Evolutionary conservation across 1,140 invertebrate species (phyloP).

Genomic region (Halesus radiatus): DNA sequence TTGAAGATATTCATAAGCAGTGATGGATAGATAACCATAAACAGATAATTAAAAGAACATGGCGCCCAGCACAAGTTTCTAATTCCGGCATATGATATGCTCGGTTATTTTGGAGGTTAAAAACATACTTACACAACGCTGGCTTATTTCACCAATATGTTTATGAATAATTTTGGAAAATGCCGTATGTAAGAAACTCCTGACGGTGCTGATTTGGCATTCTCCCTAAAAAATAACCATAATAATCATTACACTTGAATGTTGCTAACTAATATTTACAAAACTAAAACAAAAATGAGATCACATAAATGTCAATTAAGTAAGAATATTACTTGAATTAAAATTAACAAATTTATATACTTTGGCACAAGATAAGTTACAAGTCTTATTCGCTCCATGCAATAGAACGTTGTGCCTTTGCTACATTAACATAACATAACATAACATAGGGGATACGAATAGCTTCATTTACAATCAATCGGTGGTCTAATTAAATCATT

Average conservation of each 20-base stretch:
- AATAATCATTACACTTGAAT: not conserved
- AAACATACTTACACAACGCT: too few relatives aligned
- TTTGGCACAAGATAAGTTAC: slow-evolving; percentile 55
- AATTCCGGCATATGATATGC: too few relatives aligned
- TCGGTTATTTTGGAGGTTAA: too few relatives aligned
- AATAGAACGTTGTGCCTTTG: slow-evolving; percentile 11
- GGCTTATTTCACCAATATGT: too few relatives aligned
- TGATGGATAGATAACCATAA: too few relatives aligned
- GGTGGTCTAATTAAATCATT: slow-evolving; percentile 27
- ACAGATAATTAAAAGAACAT: too few relatives aligned
- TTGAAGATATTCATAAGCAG: too few relatives aligned
- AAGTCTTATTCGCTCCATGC: slow-evolving; percentile 1
- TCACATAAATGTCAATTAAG: slow-evolving; percentile 57
- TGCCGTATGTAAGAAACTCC: slow-evolving; percentile 10
- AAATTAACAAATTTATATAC: slow-evolving; percentile 53
- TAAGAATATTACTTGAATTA: slow-evolving; percentile 43
- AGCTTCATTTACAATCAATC: slow-evolving; percentile 15
- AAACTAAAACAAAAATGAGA: slow-evolving; percentile 58
- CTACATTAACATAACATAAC: slow-evolving; percentile 18
- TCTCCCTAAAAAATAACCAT: slow-evolving; percentile 5
- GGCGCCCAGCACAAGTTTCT: too few relatives aligned
- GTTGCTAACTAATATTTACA: slow-evolving; percentile 48
- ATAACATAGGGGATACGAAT: not conserved
- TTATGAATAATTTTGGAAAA: slow-evolving; percentile 8
- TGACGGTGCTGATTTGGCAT: slow-evolving; percentile 29